Conservation (phyloP, 1,140 invertebrate genomes). For the Eriosoma lanigerum region DNA sequence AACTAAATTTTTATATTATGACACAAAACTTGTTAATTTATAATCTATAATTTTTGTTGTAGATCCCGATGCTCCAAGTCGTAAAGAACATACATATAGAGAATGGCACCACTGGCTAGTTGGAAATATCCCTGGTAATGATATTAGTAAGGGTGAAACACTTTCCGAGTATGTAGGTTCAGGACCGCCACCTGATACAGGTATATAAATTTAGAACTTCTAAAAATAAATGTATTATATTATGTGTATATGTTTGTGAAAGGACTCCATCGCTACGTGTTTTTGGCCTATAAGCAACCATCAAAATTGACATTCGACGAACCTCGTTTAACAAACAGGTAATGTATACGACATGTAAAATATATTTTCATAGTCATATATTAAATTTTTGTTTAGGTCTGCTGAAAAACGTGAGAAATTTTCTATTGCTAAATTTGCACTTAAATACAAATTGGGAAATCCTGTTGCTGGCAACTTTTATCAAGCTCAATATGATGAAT, state of each 20-base stretch:
- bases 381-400: constrained; percentile 60
- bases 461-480: constrained; percentile 89
- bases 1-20: no score
- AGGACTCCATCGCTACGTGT: constrained; percentile 87
- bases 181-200: constrained; percentile 79
- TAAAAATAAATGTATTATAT: background rate
- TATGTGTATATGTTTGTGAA: background rate
- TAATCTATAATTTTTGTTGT: constrained; percentile 22
- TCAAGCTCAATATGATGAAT: constrained; percentile 87
- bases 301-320: constrained; percentile 72
- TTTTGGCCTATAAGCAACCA: constrained; percentile 81
- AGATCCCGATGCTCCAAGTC: constrained; percentile 90
- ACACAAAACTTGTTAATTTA: no score
- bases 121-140: constrained; percentile 81
- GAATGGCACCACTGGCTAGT: constrained; percentile 94
- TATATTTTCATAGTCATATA: background rate
- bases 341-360: background rate
- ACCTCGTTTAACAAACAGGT: constrained; percentile 64
- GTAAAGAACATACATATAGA: constrained; percentile 72
- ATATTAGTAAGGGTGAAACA: constrained; percentile 71
- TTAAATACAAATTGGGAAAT: constrained; percentile 78
- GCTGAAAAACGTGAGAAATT: constrained; percentile 74
- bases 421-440: constrained; percentile 77
- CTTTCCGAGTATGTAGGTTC: constrained; percentile 81
- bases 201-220: constrained; percentile 55